phyloP scores from a whole-genome alignment of 2,797 vertebrate genomes.

The Argyrosomus regius region DNA sequence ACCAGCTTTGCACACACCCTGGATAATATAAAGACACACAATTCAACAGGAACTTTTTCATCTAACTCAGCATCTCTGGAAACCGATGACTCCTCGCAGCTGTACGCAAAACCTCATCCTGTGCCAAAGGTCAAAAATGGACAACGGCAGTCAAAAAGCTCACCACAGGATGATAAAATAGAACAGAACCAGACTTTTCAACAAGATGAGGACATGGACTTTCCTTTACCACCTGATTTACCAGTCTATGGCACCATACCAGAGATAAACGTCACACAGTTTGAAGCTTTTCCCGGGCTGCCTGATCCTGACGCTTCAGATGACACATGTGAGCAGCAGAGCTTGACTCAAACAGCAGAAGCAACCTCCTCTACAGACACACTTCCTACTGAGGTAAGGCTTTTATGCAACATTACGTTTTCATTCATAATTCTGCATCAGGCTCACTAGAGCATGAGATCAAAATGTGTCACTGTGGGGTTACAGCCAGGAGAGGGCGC shows the following conservation, averaged over 20 bases:
- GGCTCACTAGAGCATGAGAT: neutral
- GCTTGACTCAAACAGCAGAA: neutral
- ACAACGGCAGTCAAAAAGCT: neutral
- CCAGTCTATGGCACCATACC: constrained; percentile 61
- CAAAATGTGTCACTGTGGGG: neutral
- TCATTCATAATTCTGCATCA: neutral
- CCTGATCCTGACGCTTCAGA: neutral
- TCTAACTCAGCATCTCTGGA: neutral
- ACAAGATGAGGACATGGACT: constrained; percentile 20
- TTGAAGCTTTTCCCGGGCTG: constrained; percentile 10
- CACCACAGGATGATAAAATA: neutral
- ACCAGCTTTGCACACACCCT: neutral
- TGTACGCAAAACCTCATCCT: constrained; percentile 39
- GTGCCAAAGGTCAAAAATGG: constrained; percentile 13
- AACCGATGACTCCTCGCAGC: neutral
- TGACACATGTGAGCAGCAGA: neutral
- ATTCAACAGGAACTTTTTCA: constrained; percentile 5
- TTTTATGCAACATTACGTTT: neutral
- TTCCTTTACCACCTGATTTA: constrained; percentile 49
- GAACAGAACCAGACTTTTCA: neutral
- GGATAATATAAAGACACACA: constrained; percentile 7
- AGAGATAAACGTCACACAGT: constrained; percentile 31
- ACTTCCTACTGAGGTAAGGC: constrained; percentile 56
- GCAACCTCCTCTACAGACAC: neutral
- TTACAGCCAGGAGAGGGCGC: constrained; percentile 58